Conservation (phyloP, 2,113 vertebrate species). For the Calyptomena viridis region DNA sequence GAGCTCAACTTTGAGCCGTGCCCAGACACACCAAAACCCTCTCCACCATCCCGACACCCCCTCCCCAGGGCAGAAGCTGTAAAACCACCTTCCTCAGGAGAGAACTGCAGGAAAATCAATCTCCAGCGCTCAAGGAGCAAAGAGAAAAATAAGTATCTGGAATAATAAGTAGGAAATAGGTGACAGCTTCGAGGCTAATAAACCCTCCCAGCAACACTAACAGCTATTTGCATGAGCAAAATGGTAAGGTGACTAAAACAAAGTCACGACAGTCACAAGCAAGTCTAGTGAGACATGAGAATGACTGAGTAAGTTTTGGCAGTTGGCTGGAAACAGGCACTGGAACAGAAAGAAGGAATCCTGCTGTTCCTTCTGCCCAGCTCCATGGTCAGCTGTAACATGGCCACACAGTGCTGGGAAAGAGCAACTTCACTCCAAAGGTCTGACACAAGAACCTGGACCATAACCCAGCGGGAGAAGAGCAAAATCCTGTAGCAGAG, state of each 20-base stretch:
- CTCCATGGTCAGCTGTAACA: neutral
- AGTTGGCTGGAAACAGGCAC: neutral
- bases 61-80: neutral
- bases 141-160: neutral
- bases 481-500: neutral
- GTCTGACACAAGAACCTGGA: neutral
- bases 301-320: neutral
- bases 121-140: neutral
- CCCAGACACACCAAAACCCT: neutral
- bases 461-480: neutral
- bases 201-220: neutral
- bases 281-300: neutral
- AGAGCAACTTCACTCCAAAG: neutral
- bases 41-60: neutral
- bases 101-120: neutral
- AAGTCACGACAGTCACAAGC: conserved; percentile 20
- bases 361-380: neutral
- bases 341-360: neutral
- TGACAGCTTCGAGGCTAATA: neutral
- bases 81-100: neutral
- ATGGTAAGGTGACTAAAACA: neutral
- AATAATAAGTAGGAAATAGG: neutral
- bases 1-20: neutral
- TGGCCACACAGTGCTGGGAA: fast-evolving
- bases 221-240: conserved; percentile 1